Evolutionary conservation across 1,140 invertebrate species (phyloP), one percentile per base, ranked within the genome.

Genomic region (Monomorium pharaonis): DNA sequence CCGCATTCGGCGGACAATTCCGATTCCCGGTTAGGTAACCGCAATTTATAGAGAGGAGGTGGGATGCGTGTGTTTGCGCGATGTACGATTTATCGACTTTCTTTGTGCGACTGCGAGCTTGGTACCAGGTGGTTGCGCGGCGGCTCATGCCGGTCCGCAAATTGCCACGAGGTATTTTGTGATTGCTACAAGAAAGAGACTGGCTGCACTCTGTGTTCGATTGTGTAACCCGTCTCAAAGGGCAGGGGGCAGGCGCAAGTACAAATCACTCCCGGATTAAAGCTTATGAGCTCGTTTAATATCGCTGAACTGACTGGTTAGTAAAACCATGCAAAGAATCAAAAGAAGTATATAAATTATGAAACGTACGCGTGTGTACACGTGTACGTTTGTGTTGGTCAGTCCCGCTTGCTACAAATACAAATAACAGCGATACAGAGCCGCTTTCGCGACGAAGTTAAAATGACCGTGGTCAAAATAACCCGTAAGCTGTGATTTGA

Each of bases 81-180:
- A 83, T 83, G 18, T 18, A n/a, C 78, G 51, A 81, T 72, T 83
- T 83, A 83, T 83, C 67, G 78, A 74, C 67, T 56, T 74, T 83
- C 78, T 83, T 83, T 58, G 37, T 33, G 10, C 37, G 37, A 27
- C 16, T 21, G 33, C 16, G 63, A 70, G 65, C 21, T 14, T 27
- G 51, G 78, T 70, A 56, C 49, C 77, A 81, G 33, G 24, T 81
- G 78, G 24, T 24, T n/a, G 37, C 78, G 49, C 65, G 30, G 65
- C n/a, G n/a, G 78, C n/a, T 83, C 51, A 30, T 44, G 65, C 58
- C 24, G 78, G 49, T 14, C 51, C 37, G 78, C 67, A 83, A 83
- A 83, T 83, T 83, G 67, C 78, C 37, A 83, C 51, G 37, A 74
- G 54, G 42, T 83, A 74, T 83, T 74, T 47, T 51, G 9, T 42